A percentile compares a stretch with the other conserved stretches of the same genome.
Conservation (phyloP, 1,140 invertebrate species). For the Aphis gossypii region DNA sequence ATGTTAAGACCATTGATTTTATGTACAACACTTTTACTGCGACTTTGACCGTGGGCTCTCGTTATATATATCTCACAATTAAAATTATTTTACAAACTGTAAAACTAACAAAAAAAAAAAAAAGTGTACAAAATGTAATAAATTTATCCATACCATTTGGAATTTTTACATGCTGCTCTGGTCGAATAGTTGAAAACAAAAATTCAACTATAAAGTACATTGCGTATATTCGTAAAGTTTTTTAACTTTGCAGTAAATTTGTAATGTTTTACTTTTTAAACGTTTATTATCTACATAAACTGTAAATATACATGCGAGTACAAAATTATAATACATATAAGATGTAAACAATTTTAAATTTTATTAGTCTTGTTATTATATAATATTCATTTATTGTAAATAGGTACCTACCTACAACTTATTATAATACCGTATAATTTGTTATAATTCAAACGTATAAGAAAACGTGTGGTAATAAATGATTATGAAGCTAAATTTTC, state of each 20-base stretch:
- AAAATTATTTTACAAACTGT: background rate
- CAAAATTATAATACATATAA: too few species aligned
- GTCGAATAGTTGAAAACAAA: background rate
- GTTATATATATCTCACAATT: background rate
- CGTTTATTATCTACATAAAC: background rate
- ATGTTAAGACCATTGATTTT: constrained; percentile 6
- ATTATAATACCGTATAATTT: constrained; percentile 4
- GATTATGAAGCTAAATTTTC: background rate
- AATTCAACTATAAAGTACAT: background rate
- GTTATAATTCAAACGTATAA: background rate
- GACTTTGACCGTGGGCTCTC: background rate
- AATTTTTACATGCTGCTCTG: background rate
- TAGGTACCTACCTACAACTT: background rate
- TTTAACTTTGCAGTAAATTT: background rate
- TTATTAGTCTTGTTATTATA: background rate
- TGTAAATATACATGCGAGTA: background rate
- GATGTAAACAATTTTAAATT: background rate
- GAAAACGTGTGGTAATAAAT: background rate
- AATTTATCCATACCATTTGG: background rate
- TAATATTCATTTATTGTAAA: background rate
- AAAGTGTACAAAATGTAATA: background rate
- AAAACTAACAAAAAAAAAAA: background rate
- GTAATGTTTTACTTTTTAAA: background rate
- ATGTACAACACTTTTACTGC: background rate
- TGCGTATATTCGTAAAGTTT: background rate